Evolutionary conservation across 2,888 invertebrate species (phyloP).

Genomic region (Alitta virens): DNA sequence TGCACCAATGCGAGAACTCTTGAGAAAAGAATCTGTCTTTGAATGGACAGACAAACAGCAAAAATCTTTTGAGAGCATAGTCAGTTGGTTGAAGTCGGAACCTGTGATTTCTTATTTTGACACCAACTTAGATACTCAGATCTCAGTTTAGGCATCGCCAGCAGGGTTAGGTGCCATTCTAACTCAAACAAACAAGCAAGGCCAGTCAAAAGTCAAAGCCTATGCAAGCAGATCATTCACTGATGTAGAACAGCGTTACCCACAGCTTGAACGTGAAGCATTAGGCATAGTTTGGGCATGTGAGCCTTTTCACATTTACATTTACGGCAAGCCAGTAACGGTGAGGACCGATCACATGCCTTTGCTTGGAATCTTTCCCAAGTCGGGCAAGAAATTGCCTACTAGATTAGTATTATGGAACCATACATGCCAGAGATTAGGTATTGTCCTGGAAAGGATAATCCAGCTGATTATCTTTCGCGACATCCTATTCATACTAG

Average conservation of each 20-base stretch:
- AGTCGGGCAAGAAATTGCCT: not conserved
- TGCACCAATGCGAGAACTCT: not conserved
- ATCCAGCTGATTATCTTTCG: too few species aligned
- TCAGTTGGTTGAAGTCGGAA: too few species aligned
- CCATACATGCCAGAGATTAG: not conserved
- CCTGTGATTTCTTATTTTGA: too few species aligned
- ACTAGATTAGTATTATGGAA: not conserved
- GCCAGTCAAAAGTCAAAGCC: not conserved
- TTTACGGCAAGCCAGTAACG: not conserved
- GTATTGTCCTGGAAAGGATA: too few species aligned
- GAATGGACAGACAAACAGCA: not conserved
- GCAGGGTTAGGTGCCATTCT: not conserved
- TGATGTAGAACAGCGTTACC: not conserved
- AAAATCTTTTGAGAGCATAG: not conserved
- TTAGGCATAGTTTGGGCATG: conserved; percentile 38
- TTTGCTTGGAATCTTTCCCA: too few species aligned
- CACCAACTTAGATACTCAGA: not conserved
- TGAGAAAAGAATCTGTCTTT: not conserved
- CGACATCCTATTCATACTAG: too few species aligned
- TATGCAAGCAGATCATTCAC: conserved; percentile 10
- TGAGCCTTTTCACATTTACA: not conserved
- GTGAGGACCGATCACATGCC: not conserved
- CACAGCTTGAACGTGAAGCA: not conserved
- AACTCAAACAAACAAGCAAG: not conserved
- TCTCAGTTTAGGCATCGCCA: not conserved